Base-by-base conservation (phyloP, 1,140 invertebrate genomes). In the Sinella curviseta region DNA sequence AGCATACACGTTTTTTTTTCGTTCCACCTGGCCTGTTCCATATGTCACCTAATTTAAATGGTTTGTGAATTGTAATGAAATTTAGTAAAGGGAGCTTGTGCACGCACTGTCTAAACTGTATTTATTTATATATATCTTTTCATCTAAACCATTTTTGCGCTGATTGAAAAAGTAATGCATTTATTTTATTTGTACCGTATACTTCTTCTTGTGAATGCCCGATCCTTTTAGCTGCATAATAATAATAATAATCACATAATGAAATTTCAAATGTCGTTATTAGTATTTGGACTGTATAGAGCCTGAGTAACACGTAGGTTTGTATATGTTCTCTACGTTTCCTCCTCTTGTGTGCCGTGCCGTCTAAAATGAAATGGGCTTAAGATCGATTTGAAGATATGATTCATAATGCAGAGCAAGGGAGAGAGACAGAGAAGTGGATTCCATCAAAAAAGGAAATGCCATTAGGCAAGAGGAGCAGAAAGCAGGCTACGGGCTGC, bases 341-440 rank as follows among this genome's bases (percentile, higher is more conserved):
- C n/a, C n/a, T n/a, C n/a, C n/a, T n/a, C n/a, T n/a, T n/a, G n/a
- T n/a, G n/a, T n/a, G n/a, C n/a, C n/a, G n/a, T n/a, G n/a, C n/a
- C n/a, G n/a, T n/a, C n/a, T n/a, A n/a, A n/a, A n/a, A n/a, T n/a
- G 26, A 33, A 70, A 70, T 33, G n/a, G 65, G 65, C 65, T 70
- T 70, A 70, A 70, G 65, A 70, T 70, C 65, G 30, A 70, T 70
- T 30, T 70, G 26, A 33, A 70, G 65, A 70, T 70, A 70, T 70
- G 65, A 70, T 70, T 70, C 65, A 70, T 33, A 30, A 33, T n/a
- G 57, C 16, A 26, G 16, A 65, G 26, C 26, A 65, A 17, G 16
- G 24, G 57, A n/a, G n/a, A n/a, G n/a, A n/a, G n/a, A n/a, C 24
- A n/a, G 57, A 16, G 26, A 31, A 24, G 65, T n/a, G 30, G 65